Evolutionary conservation across 1,140 invertebrate species (phyloP), one percentile per base, ranked within the genome.

Genomic region (Camponotus vicinus): DNA sequence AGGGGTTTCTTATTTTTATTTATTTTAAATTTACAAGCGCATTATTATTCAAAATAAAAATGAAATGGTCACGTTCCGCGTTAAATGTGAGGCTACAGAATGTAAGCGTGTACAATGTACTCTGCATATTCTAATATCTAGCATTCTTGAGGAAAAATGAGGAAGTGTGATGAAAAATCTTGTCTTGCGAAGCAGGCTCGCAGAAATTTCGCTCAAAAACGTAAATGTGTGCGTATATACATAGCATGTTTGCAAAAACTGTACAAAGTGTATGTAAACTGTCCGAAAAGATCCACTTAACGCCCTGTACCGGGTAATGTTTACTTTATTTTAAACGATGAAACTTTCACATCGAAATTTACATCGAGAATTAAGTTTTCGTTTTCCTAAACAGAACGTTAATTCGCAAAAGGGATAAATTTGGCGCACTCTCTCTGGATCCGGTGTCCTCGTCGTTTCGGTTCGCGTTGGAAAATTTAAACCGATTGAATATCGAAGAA

Each of bases 121-220:
- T 71, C 45, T 73, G 18, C 27, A 73, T 80, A 80, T 21, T 71
- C 64, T 69, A 80, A 55, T 18, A 1, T 71, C 34, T 37, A 21
- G 21, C 9, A 18, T 13, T 70, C 11, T 27, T 34, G 27, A 61
- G 40, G 40, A 61, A 83, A 73, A 73, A 40, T 61, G 79, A 83
- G 40, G 42, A 13, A 80, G 18, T 15, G 18, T 57, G 40, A 82
- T 8, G 67, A 45, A 57, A 83, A 61, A 4, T 18, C 40, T 82
- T 82, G 27, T 73, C 34, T 59, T 21, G 27, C 7, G 55, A 73
- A 45, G 52, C 55, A 40, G 37, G 15, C 64, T 40, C 18, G 76
- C 34, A 40, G 69, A 73, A 82, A 73, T 82, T 55, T 73, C 32
- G 64, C 71, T 80, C 37, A 70, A 80, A 71, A 63, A 70, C 66